Evolutionary conservation across 2,113 vertebrate species (phyloP).

Genomic region (Camelus bactrianus): DNA sequence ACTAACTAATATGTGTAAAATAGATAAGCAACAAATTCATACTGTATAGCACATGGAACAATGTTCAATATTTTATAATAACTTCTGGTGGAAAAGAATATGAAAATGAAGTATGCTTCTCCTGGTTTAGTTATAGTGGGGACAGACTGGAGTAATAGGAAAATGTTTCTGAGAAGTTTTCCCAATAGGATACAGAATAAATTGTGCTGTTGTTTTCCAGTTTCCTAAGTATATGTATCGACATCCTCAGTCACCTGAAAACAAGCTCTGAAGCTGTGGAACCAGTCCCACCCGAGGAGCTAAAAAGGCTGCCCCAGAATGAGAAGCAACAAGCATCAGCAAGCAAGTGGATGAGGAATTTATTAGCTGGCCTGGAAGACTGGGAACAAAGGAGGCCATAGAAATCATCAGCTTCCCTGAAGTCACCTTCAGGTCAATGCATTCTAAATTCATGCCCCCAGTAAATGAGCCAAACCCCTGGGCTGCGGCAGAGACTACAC

Average conservation of each 20-base stretch:
- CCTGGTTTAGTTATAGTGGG: neutral
- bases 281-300: neutral
- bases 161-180: neutral
- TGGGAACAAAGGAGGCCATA: neutral
- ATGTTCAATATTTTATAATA: too few species aligned
- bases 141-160: neutral
- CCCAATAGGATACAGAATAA: neutral
- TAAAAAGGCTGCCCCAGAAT: neutral
- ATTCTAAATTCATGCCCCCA: neutral
- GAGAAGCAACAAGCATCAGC: neutral
- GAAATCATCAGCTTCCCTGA: neutral
- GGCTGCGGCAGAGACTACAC: neutral
- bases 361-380: neutral
- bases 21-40: too few species aligned
- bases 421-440: neutral
- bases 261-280: neutral
- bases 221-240: neutral
- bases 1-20: too few species aligned
- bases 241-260: neutral
- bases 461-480: neutral
- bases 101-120: neutral
- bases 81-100: too few species aligned
- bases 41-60: too few species aligned
- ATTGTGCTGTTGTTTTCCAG: neutral
- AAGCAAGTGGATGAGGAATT: neutral